Base-by-base conservation (phyloP, 2,888 invertebrate species). In the Drosophila vallismaia region DNA sequence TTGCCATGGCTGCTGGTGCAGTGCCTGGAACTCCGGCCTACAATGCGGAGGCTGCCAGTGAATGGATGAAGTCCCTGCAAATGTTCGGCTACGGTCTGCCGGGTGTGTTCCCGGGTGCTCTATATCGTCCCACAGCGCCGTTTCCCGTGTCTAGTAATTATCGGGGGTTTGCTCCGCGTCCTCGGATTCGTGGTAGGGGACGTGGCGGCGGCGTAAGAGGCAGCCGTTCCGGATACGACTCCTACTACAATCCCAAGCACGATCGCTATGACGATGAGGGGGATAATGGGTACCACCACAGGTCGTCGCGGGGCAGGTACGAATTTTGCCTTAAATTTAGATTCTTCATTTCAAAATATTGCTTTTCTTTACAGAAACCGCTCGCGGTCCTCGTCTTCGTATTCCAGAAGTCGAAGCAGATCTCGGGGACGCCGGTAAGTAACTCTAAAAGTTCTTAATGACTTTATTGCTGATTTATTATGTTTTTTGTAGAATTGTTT, bases 181-280 rank as follows among this genome's bases (percentile, higher is more conserved):
- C 74, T 0, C 92, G 93, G 8, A 91, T 92, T 3, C 90, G 93
- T 1, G 92, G 93, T 0, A 89, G 93, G 53, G 92, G 92, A 0
- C 91, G 93, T 1, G 92, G 89, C 2, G 81, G 87, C 0, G 86
- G 87, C 2, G 75, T 83, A 1, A 79, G 88, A 7, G 79, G 84
- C 24, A 59, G 58, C 57, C 86, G 77, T 0, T 10, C 48, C 10
- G 83, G 86, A 26, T 84, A 84, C 31, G 84, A 87, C 3, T 84
- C 88, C 14, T 89, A 90, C 52, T 90, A 89, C 48, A 88, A 86
- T 71, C 79, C 86, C 74, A 94, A 94, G 77, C 94, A 92, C 24
- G 93, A 93, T 59, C 92, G 80, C 10, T 88, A 85, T 19, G 84
- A 94, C 69, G 94, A 94, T 74, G 93, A 94, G 48, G 94, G 93